These are phyloP conservation scores for Ptycholaimellus sp. DNA, from an alignment of 2,888 invertebrate species.

Conservation along the genomic window DNA sequence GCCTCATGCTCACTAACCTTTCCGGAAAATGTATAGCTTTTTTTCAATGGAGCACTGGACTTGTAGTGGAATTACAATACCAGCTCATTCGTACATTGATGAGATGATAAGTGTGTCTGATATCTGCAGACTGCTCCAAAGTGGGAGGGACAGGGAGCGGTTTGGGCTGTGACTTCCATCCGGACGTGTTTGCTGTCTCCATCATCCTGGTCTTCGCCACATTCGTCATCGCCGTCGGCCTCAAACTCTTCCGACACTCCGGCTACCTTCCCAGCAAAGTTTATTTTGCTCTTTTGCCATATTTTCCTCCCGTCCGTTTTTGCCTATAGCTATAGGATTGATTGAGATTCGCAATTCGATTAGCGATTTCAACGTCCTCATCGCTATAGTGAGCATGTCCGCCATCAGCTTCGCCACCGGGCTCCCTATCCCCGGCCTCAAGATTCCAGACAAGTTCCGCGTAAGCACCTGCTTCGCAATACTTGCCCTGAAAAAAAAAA, in stretches of 20 bases:
- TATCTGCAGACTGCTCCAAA: slow-evolving; percentile 11
- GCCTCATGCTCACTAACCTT: no score
- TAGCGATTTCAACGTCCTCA: slow-evolving; percentile 34
- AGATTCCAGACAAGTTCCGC: slow-evolving; percentile 24
- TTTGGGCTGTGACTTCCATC: slow-evolving; percentile 16
- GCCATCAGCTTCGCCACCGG: slow-evolving; percentile 22
- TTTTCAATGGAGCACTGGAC: no score
- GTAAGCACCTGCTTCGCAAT: no score
- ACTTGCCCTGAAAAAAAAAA: no score
- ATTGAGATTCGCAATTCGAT: slow-evolving; percentile 27
- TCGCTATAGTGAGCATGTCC: slow-evolving; percentile 32
- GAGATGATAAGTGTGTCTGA: no score
- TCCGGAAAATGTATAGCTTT: no score
- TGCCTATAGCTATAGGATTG: no score
- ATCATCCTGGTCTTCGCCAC: slow-evolving; percentile 26
- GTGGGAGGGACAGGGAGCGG: slow-evolving; percentile 10
- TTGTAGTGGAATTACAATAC: no score
- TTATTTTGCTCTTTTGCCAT: no score
- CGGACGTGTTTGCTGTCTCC: slow-evolving; percentile 26
- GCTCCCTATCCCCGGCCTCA: slow-evolving; percentile 30
- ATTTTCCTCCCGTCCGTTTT: no score
- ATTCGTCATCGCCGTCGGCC: slow-evolving; percentile 22
- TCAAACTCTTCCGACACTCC: slow-evolving; percentile 20
- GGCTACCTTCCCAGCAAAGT: slow-evolving; percentile 25
- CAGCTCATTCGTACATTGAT: no score